Base-by-base conservation (phyloP, 1,140 invertebrate species). In the Papilio polyxenes region DNA sequence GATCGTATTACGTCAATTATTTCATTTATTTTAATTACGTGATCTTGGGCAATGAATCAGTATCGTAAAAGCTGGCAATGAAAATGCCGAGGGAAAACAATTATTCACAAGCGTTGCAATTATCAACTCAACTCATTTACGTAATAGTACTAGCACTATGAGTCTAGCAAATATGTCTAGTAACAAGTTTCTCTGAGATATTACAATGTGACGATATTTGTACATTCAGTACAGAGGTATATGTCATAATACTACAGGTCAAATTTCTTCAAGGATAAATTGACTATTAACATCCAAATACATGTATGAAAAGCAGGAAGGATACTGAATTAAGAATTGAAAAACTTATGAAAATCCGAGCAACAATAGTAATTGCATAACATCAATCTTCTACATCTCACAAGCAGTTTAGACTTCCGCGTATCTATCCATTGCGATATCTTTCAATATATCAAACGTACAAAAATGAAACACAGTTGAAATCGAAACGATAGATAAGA, bases 51-150 rank as follows among this genome's bases (percentile, higher is more conserved):
- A 13, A 59, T 62, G 77, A 79, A 1, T 78, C 77, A 59, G 37
- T 37, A 65, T 79, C 53, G 77, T 65, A 79, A 78, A 59, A 79
- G 77, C 53, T 79, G 51, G 31, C 77, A 79, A 79, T 79, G 77
- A 79, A 79, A 79, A 56, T 44, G 37, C 40, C n/a, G 53, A 62
- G 37, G 77, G 56, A 62, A 79, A 79, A 79, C 51, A n/a, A 79
- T 40, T n/a, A 79, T 65, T 79, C 20, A 56, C 23, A 79, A 9
- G 15, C 23, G 20, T 37, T 40, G 20, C 23, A 65, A 65, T 65
- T 65, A 62, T 65, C 62, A 15, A 72, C 17, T 79, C 13, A 23
- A 62, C 7, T 79, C 76, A 11, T 53, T 65, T 31, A 65, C 62
- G 62, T 65, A 65, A 62, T 62, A 62, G 59, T 9, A 31, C 62